Base-by-base conservation (phyloP, 2,888 invertebrate genomes). In the Sisyra terminalis region DNA sequence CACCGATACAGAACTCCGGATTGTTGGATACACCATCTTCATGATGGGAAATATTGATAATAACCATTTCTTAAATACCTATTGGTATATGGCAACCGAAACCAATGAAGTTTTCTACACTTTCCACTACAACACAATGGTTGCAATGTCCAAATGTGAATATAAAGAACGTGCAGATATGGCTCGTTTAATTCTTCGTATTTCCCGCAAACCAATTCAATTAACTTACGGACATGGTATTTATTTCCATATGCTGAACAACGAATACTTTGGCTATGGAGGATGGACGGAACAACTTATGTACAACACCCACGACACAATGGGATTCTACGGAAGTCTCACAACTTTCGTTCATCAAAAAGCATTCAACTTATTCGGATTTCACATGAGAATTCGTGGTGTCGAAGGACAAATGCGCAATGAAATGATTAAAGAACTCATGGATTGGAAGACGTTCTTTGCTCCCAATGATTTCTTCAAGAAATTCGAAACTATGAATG, bases 1-100 rank as follows among this genome's bases (percentile, higher is more conserved):
- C 1, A 54, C 63, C 46, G 55, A 61, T n/a, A 47, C 64, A 5
- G 56, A 63, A 43, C 44, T 67, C 31, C 54, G 70, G 46, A 55
- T 63, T 3, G 54, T 55, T 2, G 64, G 69, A 11, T 61, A 66
- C 40, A 58, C 57, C 3, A 51, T 63, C 38, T 49, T 69, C n/a
- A 57, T 69, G 46, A 55, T 61, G 2, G 54, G 59, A 30, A 56
- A 60, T 2, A 49, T 57, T 5, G 50, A 59, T 43, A 3, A 5
- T 24, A 52, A 57, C 2, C 53, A 57, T 7, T 50, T 67, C 16
- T 55, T 63, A 48, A 63, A 61, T 29, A 49, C 67, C 3, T 60
- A 63, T 46, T 64, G 63, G 61, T 52, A 59, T 40, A 66, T 70
- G 65, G 50, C 57, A 31, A 47, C 55, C n/a, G 66, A 68, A 47